Evolutionary conservation across 2,113 vertebrate genomes (phyloP), one percentile per base, ranked within the genome.

Genomic region (Paralichthys olivaceus): DNA sequence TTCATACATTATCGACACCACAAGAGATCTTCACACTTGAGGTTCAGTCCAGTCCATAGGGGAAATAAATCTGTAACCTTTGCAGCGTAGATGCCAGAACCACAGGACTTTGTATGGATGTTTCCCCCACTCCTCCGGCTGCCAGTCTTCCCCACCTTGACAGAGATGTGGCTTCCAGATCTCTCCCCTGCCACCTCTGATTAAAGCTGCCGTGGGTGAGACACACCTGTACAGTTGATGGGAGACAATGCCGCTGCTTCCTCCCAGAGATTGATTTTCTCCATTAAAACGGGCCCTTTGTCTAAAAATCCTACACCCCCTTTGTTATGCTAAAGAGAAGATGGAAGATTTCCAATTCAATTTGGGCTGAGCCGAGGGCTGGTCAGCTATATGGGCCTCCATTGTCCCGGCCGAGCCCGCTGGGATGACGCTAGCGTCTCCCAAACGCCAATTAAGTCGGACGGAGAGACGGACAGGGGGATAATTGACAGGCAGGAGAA

Each of bases 271-370:
- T 95, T 95, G 94, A 95, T 95, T 93, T 94, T 92, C 90, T 93
- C 88, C 94, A 95, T 96, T 96, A 95, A 95, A 95, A 93, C 91
- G 89, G 93, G 89, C 91, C 91, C 95, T 95, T 97, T 96, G 95
- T 96, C 95, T 96, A 96, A 96, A 95, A 95, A 77, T 90, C 93
- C 94, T 91, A 86, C 89, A 89, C 93, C 94, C 94, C 67, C 82
- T 97, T 97, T 98, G 96, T 99, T 95, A 98, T 98, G 97, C 95
- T 96, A 98, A 98, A 96, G 89, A 94, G 93, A 89, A 90, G 92
- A 94, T 96, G 96, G 95, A 96, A 95, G 94, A 95, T 97, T 97
- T 97, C 96, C 96, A 97, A 96, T 97, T 96, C 96, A 96, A 95
- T 97, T 96, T 96, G 83, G 87, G 79, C 83, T 75, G 95, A 96